Conservation (phyloP, 2,797 vertebrate genomes). For the Sebastes dallii region DNA sequence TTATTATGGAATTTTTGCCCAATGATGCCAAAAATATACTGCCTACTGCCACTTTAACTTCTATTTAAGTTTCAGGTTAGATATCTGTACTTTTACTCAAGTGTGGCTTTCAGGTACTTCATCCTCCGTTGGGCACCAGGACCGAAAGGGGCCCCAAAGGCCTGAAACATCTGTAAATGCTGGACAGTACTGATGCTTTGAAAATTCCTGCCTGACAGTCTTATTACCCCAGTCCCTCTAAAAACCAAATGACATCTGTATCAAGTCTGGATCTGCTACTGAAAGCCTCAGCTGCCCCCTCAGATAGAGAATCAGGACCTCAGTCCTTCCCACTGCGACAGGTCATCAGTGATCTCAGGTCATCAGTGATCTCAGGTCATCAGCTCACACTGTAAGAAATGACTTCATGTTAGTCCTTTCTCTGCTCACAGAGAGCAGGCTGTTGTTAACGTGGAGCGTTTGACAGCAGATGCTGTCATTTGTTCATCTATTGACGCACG, state of each 20-base stretch:
- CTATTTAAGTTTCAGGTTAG: no score
- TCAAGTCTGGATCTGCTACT: neutral
- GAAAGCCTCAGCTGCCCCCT: neutral
- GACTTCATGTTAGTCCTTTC: neutral
- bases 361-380: slow-evolving; percentile 8
- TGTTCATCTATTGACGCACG: slow-evolving; percentile 38
- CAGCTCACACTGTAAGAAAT: slow-evolving; percentile 5
- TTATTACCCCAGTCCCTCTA: slow-evolving; percentile 80
- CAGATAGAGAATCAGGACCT: slow-evolving; percentile 9
- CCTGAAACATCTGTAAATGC: slow-evolving; percentile 81
- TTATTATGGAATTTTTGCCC: no score
- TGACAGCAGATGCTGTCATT: slow-evolving; percentile 26
- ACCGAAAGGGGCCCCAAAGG: neutral
- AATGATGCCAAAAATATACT: no score
- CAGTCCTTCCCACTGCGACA: neutral
- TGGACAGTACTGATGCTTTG: slow-evolving; percentile 77
- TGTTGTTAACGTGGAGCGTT: neutral
- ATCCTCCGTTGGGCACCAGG: no score
- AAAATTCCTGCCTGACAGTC: slow-evolving; percentile 80
- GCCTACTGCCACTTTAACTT: no score
- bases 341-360: neutral
- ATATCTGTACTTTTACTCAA: no score
- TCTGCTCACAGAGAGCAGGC: neutral
- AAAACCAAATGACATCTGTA: slow-evolving; percentile 69
- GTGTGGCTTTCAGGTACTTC: no score